Conservation (phyloP, 2,888 invertebrate species). For the Polyommatus icarus region DNA sequence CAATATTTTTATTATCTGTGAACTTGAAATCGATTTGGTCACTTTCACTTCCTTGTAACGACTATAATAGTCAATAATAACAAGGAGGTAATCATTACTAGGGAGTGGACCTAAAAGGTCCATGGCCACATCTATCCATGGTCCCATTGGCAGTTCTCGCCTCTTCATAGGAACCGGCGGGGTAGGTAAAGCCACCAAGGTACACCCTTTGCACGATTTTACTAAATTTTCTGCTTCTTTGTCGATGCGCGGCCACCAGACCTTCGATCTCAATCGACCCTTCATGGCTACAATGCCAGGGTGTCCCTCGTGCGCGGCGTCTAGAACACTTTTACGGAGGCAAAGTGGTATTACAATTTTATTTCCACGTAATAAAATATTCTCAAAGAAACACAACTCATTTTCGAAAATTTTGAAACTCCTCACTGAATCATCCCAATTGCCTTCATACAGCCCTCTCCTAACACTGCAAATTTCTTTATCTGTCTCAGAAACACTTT, state of each 20-base stretch:
- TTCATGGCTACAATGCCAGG: slow-evolving; percentile 54
- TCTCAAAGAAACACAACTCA: slow-evolving; percentile 44
- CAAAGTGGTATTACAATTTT: slow-evolving; percentile 41
- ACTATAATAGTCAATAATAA: slow-evolving; percentile 43
- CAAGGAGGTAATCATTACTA: slow-evolving; percentile 40
- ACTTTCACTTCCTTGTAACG: slow-evolving; percentile 44
- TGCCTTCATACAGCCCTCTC: too few relatives aligned
- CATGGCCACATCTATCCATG: slow-evolving; percentile 43
- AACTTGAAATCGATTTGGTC: slow-evolving; percentile 35
- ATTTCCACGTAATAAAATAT: slow-evolving; percentile 39
- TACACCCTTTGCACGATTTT: slow-evolving; percentile 41
- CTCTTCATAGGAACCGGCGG: slow-evolving; percentile 42
- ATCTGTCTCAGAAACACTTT: too few relatives aligned
- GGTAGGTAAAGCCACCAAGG: slow-evolving; percentile 39
- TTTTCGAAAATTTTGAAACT: slow-evolving; percentile 29
- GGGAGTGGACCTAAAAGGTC: slow-evolving; percentile 40
- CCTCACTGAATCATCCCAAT: slow-evolving; percentile 32
- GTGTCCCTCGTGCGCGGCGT: slow-evolving; percentile 49
- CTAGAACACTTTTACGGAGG: slow-evolving; percentile 38
- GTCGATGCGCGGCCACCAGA: slow-evolving; percentile 54
- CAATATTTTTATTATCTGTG: slow-evolving; percentile 39
- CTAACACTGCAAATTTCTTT: too few relatives aligned
- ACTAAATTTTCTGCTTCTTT: slow-evolving; percentile 41
- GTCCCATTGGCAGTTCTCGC: slow-evolving; percentile 39
- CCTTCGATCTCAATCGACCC: slow-evolving; percentile 49